Conservation (phyloP, 2,888 invertebrate species). For the Tipula confusa region DNA sequence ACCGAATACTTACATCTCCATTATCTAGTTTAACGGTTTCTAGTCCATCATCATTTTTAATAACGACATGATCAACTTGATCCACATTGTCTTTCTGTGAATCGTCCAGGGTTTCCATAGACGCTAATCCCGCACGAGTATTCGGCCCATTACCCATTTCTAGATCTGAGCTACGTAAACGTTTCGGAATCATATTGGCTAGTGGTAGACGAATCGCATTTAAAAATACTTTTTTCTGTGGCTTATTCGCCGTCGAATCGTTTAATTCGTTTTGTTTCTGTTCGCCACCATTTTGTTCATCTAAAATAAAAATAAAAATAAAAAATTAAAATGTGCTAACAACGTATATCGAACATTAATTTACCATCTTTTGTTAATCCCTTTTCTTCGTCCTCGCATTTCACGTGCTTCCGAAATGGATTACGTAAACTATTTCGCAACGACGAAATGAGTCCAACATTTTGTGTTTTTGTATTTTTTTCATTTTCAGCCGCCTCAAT, state of each 20-base stretch:
- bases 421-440: constrained; percentile 51
- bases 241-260: constrained; percentile 33
- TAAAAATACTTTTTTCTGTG: constrained; percentile 53
- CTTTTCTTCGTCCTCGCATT: constrained; percentile 43
- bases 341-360: neutral
- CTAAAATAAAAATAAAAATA: neutral
- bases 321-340: neutral
- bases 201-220: constrained; percentile 62
- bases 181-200: constrained; percentile 57
- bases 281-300: neutral
- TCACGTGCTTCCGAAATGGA: constrained; percentile 54
- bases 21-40: constrained; percentile 62
- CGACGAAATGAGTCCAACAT: constrained; percentile 42
- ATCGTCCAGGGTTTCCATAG: constrained; percentile 77
- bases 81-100: constrained; percentile 59
- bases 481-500: constrained; percentile 41
- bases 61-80: constrained; percentile 46
- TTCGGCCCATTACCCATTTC: constrained; percentile 55
- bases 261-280: neutral
- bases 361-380: constrained; percentile 43
- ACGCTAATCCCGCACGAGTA: constrained; percentile 68
- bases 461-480: constrained; percentile 44
- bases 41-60: constrained; percentile 62
- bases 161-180: constrained; percentile 46
- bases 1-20: constrained; percentile 34